These are phyloP conservation scores for Drosophila parabipectinata DNA, from an alignment of 1,140 invertebrate species.

Conservation along the genomic window DNA sequence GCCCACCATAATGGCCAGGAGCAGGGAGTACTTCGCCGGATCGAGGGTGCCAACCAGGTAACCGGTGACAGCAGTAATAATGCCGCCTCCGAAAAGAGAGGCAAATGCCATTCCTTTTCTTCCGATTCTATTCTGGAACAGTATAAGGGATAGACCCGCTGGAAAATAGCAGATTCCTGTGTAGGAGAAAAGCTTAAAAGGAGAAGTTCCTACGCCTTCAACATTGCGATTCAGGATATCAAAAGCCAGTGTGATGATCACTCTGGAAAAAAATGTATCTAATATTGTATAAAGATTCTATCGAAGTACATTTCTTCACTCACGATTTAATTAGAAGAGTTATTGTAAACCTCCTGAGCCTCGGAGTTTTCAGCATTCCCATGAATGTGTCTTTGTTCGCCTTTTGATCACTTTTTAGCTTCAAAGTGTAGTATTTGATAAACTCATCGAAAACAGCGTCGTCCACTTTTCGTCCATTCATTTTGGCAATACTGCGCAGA, in stretches of 20 bases:
- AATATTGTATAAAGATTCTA: background rate
- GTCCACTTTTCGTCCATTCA: conserved; percentile 85
- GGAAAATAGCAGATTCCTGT: conserved; percentile 85
- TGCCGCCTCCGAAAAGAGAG: conserved; percentile 85
- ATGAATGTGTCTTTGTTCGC: conserved; percentile 75
- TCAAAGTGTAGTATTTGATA: conserved; percentile 63
- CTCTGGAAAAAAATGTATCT: conserved; percentile 65
- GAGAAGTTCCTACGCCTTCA: conserved; percentile 85
- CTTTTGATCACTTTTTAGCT: conserved; percentile 45
- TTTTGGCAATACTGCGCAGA: conserved; percentile 85
- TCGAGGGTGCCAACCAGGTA: conserved; percentile 73
- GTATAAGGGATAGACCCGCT: conserved; percentile 85
- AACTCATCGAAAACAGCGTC: conserved; percentile 84
- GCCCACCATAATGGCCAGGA: conserved; percentile 81
- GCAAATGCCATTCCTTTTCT: conserved; percentile 86
- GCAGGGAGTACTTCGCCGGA: conserved; percentile 46
- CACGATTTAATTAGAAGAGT: conserved; percentile 87
- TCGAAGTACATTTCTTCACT: conserved; percentile 46
- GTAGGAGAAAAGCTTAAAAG: conserved; percentile 86
- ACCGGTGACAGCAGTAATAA: conserved; percentile 84
- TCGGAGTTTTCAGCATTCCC: conserved; percentile 85
- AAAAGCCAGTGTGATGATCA: conserved; percentile 87
- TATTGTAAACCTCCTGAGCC: conserved; percentile 85
- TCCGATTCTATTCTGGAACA: conserved; percentile 86
- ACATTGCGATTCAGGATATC: conserved; percentile 87